Conservation (phyloP, 2,797 vertebrate species). For the Spinus pinus region DNA sequence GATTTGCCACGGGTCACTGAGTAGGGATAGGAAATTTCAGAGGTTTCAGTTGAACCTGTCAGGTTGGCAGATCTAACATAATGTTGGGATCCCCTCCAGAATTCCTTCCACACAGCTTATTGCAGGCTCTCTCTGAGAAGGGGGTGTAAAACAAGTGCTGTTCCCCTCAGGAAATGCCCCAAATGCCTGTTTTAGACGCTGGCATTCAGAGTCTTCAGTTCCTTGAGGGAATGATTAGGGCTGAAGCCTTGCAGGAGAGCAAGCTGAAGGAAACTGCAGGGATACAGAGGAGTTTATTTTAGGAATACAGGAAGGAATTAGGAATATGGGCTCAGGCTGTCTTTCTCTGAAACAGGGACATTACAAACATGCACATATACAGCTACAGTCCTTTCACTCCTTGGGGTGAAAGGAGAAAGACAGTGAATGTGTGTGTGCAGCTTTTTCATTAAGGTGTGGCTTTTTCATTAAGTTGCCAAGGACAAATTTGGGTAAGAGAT, state of each 20-base stretch:
- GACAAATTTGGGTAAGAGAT: not conserved
- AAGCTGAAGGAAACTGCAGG: not conserved
- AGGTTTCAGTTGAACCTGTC: constrained; percentile 67
- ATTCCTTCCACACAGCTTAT: constrained; percentile 55
- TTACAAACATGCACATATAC: not conserved
- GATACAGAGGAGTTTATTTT: not conserved
- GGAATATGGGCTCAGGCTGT: not conserved
- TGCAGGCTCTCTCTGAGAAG: constrained; percentile 58
- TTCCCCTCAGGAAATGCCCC: not conserved
- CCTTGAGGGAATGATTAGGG: not conserved
- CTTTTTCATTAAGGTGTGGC: not conserved
- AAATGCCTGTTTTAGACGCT: not conserved
- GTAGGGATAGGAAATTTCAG: constrained; percentile 69
- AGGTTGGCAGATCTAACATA: constrained; percentile 64
- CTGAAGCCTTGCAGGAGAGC: not conserved
- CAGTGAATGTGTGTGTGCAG: not conserved
- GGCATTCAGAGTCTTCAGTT: not conserved
- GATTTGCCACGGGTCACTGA: constrained; percentile 68
- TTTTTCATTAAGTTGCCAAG: not conserved
- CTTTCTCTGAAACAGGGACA: not conserved
- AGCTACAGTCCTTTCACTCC: not conserved
- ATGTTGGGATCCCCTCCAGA: constrained; percentile 61
- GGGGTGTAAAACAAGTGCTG: not conserved
- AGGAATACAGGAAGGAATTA: not conserved
- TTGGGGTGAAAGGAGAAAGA: not conserved